Evolutionary conservation across 2,113 vertebrate species (phyloP).

Genomic region (Nycticebus coucang): DNA sequence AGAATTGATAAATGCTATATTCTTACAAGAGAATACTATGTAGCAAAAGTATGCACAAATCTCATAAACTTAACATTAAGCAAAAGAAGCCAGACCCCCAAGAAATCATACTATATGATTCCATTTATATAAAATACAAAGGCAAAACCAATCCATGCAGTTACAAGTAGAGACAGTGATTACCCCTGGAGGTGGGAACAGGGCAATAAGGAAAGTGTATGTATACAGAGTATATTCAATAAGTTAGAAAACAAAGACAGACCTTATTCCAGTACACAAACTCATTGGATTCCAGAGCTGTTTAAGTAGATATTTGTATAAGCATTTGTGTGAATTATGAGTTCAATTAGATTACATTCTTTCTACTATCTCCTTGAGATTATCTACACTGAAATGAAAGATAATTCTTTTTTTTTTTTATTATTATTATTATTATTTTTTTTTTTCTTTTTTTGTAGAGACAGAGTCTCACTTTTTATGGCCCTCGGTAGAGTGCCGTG

Average conservation of each 20-base stretch:
- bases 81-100: neutral
- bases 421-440: too few species aligned
- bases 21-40: constrained; percentile 3
- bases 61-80: neutral
- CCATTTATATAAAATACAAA: neutral
- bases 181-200: neutral
- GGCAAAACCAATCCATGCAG: neutral
- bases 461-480: too few species aligned
- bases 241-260: neutral
- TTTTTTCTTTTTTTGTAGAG: too few species aligned
- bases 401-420: too few species aligned
- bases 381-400: neutral
- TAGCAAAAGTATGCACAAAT: neutral
- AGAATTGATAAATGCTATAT: neutral
- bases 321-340: neutral
- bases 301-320: neutral
- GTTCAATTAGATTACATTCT: neutral
- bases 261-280: neutral
- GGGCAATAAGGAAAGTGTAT: neutral
- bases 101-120: neutral
- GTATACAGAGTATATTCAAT: neutral
- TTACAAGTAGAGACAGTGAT: neutral
- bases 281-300: neutral
- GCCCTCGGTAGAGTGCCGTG: too few species aligned
- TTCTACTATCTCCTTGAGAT: neutral